Conservation (phyloP, 1,140 invertebrate species). For the Portunus trituberculatus region DNA sequence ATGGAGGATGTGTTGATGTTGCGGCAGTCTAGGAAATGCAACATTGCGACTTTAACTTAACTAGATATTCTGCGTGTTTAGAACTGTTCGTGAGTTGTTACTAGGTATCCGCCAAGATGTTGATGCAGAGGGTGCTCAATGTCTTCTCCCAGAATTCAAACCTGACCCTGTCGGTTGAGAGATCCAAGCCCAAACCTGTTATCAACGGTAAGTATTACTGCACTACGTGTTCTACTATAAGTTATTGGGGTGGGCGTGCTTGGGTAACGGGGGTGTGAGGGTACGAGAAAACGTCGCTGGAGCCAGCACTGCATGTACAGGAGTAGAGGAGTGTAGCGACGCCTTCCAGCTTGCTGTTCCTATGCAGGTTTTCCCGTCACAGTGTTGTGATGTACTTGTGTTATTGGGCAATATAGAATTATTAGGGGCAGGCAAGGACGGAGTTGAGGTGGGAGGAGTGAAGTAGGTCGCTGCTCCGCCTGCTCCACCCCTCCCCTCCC, state of each 20-base stretch:
- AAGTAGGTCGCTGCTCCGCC: conserved; percentile 2
- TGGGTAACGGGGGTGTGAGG: too few relatives aligned
- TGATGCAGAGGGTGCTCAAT: conserved; percentile 73
- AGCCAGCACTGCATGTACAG: too few relatives aligned
- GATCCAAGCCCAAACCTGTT: conserved; percentile 64
- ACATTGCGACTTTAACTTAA: background rate
- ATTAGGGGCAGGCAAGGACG: background rate
- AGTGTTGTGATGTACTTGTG: background rate
- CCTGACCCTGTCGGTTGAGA: conserved; percentile 67
- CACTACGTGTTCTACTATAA: background rate
- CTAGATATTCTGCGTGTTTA: background rate
- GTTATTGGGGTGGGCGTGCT: too few relatives aligned
- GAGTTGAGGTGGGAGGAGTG: background rate
- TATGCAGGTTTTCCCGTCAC: background rate
- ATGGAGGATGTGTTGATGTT: conserved; percentile 62
- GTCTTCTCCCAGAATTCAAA: conserved; percentile 69
- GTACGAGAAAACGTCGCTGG: too few relatives aligned
- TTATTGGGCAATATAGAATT: background rate
- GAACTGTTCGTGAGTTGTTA: background rate
- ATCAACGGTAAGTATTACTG: conserved; percentile 63
- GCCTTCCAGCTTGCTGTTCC: too few relatives aligned
- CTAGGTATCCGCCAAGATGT: conserved; percentile 50
- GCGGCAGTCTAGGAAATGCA: conserved; percentile 28
- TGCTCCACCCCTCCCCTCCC: background rate
- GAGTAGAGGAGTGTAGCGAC: too few relatives aligned